A percentile compares a stretch with the other conserved stretches of the same genome.
Conservation (phyloP, 2,113 vertebrate genomes). For the Oplegnathus fasciatus region DNA sequence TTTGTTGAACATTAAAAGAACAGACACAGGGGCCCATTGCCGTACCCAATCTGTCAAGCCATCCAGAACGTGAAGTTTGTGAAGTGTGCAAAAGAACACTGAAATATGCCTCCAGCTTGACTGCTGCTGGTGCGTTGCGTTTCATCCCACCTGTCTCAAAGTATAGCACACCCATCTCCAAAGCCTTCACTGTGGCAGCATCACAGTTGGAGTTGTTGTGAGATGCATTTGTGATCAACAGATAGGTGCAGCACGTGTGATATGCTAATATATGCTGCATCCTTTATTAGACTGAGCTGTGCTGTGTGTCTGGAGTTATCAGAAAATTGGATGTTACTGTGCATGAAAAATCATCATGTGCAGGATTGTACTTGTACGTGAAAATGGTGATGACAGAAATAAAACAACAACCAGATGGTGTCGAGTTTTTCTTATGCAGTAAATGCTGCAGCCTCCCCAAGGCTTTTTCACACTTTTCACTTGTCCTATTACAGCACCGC, state of each 20-base stretch:
- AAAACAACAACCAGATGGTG: conserved; percentile 74
- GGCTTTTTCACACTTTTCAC: conserved; percentile 60
- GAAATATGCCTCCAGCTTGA: conserved; percentile 62
- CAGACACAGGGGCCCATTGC: conserved; percentile 58
- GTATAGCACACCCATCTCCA: conserved; percentile 58
- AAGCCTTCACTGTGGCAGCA: conserved; percentile 62
- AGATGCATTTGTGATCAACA: conserved; percentile 71
- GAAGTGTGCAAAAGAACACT: conserved; percentile 62
- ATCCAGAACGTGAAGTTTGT: conserved; percentile 66
- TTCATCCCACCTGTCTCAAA: conserved; percentile 77
- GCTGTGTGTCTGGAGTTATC: conserved; percentile 58
- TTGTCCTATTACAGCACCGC: conserved; percentile 40
- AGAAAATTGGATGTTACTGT: conserved; percentile 59
- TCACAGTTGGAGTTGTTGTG: conserved; percentile 62
- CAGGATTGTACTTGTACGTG: conserved; percentile 30
- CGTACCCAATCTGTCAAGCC: conserved; percentile 83
- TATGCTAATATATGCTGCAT: conserved; percentile 72
- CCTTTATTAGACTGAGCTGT: conserved; percentile 64
- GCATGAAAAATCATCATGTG: conserved; percentile 49
- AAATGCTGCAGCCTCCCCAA: conserved; percentile 56
- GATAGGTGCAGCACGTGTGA: conserved; percentile 70
- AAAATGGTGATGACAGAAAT: conserved; percentile 58
- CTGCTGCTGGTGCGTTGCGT: conserved; percentile 51
- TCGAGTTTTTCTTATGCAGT: conserved; percentile 48
- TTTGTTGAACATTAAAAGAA: conserved; percentile 70